Base-by-base conservation (phyloP, 2,888 invertebrate species). In the Minunthozetes semirufus region DNA sequence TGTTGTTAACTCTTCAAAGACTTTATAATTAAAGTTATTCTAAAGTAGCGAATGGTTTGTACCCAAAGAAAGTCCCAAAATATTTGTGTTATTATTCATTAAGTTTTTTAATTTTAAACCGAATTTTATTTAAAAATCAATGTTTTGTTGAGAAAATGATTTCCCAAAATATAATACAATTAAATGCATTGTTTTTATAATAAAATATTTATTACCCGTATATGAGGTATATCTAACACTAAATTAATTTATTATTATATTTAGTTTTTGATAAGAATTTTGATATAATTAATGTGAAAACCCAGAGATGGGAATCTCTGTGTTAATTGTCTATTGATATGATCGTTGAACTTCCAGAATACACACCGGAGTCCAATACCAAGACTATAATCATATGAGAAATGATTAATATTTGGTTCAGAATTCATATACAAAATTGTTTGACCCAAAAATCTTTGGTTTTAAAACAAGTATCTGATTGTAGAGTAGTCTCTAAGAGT, bases 341-440 rank as follows among this genome's bases (percentile, higher is more conserved):
- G 38, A 66, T 66, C 66, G 38, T 17, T 66, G 66, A 66, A 66
- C 66, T 66, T 38, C 61, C 61, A 61, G 29, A 61, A 61, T 61
- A 61, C 61, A 61, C 61, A 61, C 29, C 9, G 9, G 19, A 56
- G 46, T 15, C 46, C 11, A 48, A 48, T 17, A 48, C 46, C 46
- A 48, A n/a, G n/a, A 13, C 15, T 29, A 27, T 61, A 61, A 27
- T 61, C 15, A 27, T 61, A n/a, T 11, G 19, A 61, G 25, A 61
- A 25, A 27, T 61, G 61, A 61, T 27, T 61, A 61, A 27, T 61
- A 33, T 61, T 61, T 13, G 8, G 29, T 13, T 61, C 29, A 61
- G 27, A 61, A 33, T 33, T 61, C 11, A 5, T 61, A 27, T 61
- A 61, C 25, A 25, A 61, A 61, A 61, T 61, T 3, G 6, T 29